Percentiles rank a stretch among this genome's conserved stretches.
phyloP scores from a whole-genome alignment of 1,140 invertebrate genomes.

The Atta cephalotes region DNA sequence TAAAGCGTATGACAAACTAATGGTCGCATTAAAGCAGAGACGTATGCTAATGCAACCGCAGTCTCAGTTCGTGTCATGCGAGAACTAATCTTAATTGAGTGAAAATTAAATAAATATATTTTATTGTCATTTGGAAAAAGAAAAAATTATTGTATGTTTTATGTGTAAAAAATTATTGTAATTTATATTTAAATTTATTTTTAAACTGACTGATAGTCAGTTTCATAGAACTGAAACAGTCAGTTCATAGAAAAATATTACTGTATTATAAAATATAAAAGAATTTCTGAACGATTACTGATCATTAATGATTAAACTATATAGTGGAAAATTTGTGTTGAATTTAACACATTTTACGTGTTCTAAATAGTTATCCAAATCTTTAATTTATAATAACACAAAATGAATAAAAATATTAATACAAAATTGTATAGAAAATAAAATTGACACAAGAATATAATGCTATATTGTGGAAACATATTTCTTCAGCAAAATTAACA shows the following conservation, averaged over 20 bases:
- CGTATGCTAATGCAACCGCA: not conserved
- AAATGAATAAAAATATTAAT: too few relatives aligned
- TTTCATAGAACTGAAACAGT: too few relatives aligned
- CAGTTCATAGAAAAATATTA: not conserved
- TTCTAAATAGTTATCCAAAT: too few relatives aligned
- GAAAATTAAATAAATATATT: not conserved
- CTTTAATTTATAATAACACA: too few relatives aligned
- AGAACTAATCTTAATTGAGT: not conserved
- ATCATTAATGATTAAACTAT: not conserved
- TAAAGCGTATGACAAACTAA: conserved; percentile 41
- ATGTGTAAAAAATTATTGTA: not conserved
- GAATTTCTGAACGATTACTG: not conserved
- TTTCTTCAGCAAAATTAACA: too few relatives aligned
- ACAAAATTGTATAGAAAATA: too few relatives aligned
- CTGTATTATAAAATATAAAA: not conserved
- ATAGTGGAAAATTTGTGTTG: too few relatives aligned
- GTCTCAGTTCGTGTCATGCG: not conserved
- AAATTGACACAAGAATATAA: too few relatives aligned
- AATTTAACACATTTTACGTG: too few relatives aligned
- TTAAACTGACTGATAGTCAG: not conserved
- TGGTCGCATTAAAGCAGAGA: not conserved
- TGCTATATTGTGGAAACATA: too few relatives aligned
- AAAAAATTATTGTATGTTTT: not conserved
- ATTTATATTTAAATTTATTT: conserved; percentile 6
- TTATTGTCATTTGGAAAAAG: not conserved